Base-by-base conservation (phyloP, 1,140 invertebrate genomes). In the Drosophila equinoxialis region DNA sequence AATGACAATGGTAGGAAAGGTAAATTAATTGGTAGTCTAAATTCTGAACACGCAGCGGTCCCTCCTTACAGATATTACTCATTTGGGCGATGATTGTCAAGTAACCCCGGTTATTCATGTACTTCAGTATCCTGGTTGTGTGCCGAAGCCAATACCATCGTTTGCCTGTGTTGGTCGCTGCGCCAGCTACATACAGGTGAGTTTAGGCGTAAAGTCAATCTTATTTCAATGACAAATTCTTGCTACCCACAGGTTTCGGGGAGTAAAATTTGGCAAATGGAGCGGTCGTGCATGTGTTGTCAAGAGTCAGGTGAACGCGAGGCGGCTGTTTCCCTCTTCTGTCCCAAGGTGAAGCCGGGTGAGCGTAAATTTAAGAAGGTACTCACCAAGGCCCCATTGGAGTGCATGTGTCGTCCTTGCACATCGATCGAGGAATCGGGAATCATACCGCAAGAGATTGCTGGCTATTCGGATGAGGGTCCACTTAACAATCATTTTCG, bases 251-350 rank as follows among this genome's bases (percentile, higher is more conserved):
- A 98, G 97, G 97, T 98, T 6, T 98, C 97, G n/a, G 97, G 97
- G 10, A 98, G 96, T 72, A 98, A 98, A 94, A 97, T 98, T 90
- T 98, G 97, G 97, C 97, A 98, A 94, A 98, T 97, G 95, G 97
- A 98, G 92, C 93, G 97, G 48, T 98, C 97, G 8, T 98, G 97
- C 83, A 98, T 98, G 95, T 98, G 97, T 90, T 98, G 97, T 92
- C 97, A 98, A 92, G 97, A 98, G 92, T 97, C 97, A 78, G 97
- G 97, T 2, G 97, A 98, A 92, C 93, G 97, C 73, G 97, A 98
- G 93, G 97, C 97, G 2, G 95, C 95, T 39, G 96, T 98, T 6
- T 96, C 96, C 2, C 93, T 98, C 6, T 97, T 96, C 91, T 98
- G 97, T 92, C 97, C 97, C 5, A 96, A 97, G 91, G 96, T 96